Evolutionary conservation across 2,113 vertebrate genomes (phyloP).

Genomic region (Erinaceus europaeus): DNA sequence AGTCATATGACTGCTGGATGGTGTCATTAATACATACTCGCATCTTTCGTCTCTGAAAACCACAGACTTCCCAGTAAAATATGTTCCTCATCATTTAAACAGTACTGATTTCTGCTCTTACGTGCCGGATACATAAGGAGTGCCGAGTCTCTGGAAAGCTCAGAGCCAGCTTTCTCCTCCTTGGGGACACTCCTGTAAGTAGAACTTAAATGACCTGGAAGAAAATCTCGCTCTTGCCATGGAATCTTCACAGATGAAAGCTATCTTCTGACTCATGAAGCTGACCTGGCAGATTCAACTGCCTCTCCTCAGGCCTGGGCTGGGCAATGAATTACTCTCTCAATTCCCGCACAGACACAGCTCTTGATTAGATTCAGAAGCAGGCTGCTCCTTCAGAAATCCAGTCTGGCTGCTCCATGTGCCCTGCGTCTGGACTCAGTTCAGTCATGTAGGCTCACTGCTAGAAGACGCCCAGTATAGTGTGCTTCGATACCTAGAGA

Average conservation of each 20-base stretch:
- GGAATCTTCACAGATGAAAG: constrained; percentile 30
- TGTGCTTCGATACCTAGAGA: background rate
- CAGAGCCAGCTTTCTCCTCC: background rate
- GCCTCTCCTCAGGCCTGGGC: background rate
- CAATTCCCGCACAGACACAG: background rate
- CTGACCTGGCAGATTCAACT: background rate
- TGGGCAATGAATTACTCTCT: background rate
- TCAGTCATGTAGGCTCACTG: background rate
- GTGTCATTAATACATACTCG: background rate
- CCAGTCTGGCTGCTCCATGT: background rate
- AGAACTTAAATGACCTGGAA: constrained; percentile 13
- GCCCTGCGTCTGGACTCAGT: background rate
- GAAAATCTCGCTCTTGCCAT: background rate
- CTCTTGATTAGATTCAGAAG: background rate
- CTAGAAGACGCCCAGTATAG: background rate
- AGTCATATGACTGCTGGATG: background rate
- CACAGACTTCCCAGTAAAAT: background rate
- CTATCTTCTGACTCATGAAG: background rate
- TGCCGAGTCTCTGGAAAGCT: background rate
- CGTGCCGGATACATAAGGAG: background rate
- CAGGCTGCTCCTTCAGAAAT: background rate
- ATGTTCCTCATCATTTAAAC: background rate
- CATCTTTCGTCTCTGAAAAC: background rate
- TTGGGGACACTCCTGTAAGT: background rate
- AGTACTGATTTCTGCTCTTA: background rate